Base-by-base conservation (phyloP, 2,113 vertebrate genomes). In the Polyodon spathula region DNA sequence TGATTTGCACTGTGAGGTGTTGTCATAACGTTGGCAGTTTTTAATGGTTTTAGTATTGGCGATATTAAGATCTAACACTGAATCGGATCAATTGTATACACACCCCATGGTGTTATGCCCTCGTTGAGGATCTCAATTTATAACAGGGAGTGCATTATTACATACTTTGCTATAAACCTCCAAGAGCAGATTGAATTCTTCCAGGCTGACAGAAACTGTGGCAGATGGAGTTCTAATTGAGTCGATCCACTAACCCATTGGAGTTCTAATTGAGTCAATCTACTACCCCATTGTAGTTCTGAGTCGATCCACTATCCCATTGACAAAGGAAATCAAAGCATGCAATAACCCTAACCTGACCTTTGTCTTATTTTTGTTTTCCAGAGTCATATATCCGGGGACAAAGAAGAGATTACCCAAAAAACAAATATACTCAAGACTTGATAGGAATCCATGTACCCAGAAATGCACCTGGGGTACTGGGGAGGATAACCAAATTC, bases 301-400 rank as follows among this genome's bases (percentile, higher is more conserved):
- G 38, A 42, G 6, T 58, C 11, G 14, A 1, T 4, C 15, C 10
- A 37, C 50, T 42, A 6, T 16, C 48, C 27, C 15, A 37, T 27
- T 10, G 52, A 17, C 17, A 10, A 51, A 37, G 37, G 37, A 46
- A 48, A 52, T 37, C 16, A 37, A 37, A 37, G 12, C 39, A 16
- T 41, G 16, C n/a, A 15, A 11, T 64, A 46, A 8, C 4, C 46
- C 41, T 44, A 37, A 37, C 37, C 15, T 1, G 2, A 52, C n/a
- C 53, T 60, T 8, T 52, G 2, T 64, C 15, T 15, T 67, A 39
- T 66, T 15, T 63, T n/a, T 66, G 40, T n/a, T 53, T 66, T 74
- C 59, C 70, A 96, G 93, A 84, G 67, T 69, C 67, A 27, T 84
- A 86, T 69, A 78, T 86, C 68, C 84, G 86, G 63, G 80, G 74